phyloP scores from a whole-genome alignment of 2,797 vertebrate genomes.

The Lagodon rhomboides region DNA sequence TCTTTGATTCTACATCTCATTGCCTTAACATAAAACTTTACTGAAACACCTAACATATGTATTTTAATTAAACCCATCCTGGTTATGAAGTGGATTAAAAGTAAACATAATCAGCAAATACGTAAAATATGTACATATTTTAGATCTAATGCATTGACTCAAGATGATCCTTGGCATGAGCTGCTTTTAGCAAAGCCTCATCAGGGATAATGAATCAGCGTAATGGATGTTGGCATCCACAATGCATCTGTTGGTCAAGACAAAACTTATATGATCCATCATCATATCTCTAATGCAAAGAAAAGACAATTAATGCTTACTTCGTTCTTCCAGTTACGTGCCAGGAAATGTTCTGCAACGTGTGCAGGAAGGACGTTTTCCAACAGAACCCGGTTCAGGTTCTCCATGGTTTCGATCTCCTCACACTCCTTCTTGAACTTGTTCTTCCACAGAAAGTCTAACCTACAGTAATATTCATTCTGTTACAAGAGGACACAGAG shows the following conservation, averaged over 20 bases:
- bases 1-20: background rate
- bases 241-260: slow-evolving; percentile 18
- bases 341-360: slow-evolving; percentile 98
- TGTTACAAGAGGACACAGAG: slow-evolving; percentile 97
- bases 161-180: background rate
- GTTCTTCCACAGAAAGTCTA: slow-evolving; percentile 99
- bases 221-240: slow-evolving; percentile 31
- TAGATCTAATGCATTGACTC: background rate
- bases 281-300: background rate
- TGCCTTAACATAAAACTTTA: background rate
- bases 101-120: background rate
- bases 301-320: slow-evolving; percentile 74
- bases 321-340: slow-evolving; percentile 98
- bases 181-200: slow-evolving; percentile 9
- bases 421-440: slow-evolving; percentile 99
- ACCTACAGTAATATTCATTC: slow-evolving; percentile 96
- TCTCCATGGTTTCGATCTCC: slow-evolving; percentile 99
- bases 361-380: slow-evolving; percentile 98
- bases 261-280: background rate
- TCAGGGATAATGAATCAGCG: slow-evolving; percentile 4
- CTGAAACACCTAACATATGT: background rate
- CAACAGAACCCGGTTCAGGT: slow-evolving; percentile 96
- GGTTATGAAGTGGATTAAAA: slow-evolving; percentile 1
- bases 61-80: background rate
- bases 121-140: background rate